These are phyloP conservation scores for Halcyon leucocephala DNA, from an alignment of 2,797 vertebrate species.

Conservation along the genomic window DNA sequence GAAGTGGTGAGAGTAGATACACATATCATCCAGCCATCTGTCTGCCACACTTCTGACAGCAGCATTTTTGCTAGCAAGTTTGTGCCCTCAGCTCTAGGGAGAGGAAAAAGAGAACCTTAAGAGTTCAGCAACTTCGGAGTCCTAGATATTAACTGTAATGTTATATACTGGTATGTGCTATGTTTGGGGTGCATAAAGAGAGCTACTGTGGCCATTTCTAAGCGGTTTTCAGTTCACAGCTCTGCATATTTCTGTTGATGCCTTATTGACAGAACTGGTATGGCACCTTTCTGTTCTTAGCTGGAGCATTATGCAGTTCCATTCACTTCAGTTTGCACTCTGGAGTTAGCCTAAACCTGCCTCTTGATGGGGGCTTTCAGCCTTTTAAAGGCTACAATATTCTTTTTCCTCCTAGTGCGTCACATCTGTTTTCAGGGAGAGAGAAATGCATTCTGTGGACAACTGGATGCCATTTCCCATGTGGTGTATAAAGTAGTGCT, in stretches of 20 bases:
- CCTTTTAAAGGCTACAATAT: background rate
- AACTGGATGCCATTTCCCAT: background rate
- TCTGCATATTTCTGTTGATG: background rate
- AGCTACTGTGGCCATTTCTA: background rate
- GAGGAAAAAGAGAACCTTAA: background rate
- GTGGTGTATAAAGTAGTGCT: background rate
- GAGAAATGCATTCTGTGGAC: background rate
- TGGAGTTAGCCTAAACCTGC: background rate
- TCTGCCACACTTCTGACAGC: background rate
- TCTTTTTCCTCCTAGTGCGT: background rate
- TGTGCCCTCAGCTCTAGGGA: background rate
- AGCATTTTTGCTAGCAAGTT: background rate
- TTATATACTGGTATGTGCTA: background rate
- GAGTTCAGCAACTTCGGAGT: background rate
- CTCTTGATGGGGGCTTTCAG: background rate
- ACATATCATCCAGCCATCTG: background rate
- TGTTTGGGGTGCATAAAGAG: background rate
- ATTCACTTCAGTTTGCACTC: background rate
- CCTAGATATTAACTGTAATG: background rate
- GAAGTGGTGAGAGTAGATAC: background rate
- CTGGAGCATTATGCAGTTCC: background rate
- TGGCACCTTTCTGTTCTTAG: background rate
- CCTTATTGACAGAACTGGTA: background rate
- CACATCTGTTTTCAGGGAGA: background rate
- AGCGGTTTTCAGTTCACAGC: background rate